These are phyloP conservation scores for Ethmia dodecea DNA, from an alignment of 2,888 invertebrate species.

Conservation along the genomic window DNA sequence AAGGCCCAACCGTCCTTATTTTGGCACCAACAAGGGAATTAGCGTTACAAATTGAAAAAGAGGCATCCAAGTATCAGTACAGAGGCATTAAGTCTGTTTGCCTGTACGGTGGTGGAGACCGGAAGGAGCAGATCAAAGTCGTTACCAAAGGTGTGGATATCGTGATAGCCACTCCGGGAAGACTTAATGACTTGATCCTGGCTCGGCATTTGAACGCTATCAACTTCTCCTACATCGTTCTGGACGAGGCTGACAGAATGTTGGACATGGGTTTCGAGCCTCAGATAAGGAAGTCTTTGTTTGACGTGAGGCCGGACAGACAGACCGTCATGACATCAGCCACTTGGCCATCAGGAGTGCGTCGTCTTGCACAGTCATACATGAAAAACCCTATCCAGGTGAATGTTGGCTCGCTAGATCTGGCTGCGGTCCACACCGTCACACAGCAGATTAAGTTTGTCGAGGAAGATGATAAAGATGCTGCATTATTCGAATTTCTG, in stretches of 20 bases:
- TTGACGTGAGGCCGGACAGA: slow-evolving; percentile 90
- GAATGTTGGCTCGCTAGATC: slow-evolving; percentile 91
- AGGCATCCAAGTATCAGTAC: slow-evolving; percentile 93
- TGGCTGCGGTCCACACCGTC: slow-evolving; percentile 94
- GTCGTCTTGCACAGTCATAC: slow-evolving; percentile 90
- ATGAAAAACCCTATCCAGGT: slow-evolving; percentile 94
- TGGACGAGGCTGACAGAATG: slow-evolving; percentile 96
- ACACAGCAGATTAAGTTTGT: slow-evolving; percentile 87
- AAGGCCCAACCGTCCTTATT: slow-evolving; percentile 91
- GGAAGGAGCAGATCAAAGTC: slow-evolving; percentile 86
- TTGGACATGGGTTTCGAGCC: slow-evolving; percentile 93
- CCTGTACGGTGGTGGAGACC: slow-evolving; percentile 93
- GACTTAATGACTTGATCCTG: slow-evolving; percentile 92
- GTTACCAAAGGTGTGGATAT: slow-evolving; percentile 92
- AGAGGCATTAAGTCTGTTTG: slow-evolving; percentile 92
- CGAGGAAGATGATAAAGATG: slow-evolving; percentile 82
- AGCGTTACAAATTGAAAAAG: slow-evolving; percentile 94
- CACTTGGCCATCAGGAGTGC: slow-evolving; percentile 95
- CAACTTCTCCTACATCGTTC: slow-evolving; percentile 90
- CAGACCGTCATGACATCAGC: slow-evolving; percentile 99
- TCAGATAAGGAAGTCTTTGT: slow-evolving; percentile 89
- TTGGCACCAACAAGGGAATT: slow-evolving; percentile 96
- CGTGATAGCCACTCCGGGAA: slow-evolving; percentile 96
- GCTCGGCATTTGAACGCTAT: slow-evolving; percentile 84
- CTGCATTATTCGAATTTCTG: slow-evolving; percentile 83